Evolutionary conservation across 2,888 invertebrate genomes (phyloP).

Genomic region (Dione vanillae): DNA sequence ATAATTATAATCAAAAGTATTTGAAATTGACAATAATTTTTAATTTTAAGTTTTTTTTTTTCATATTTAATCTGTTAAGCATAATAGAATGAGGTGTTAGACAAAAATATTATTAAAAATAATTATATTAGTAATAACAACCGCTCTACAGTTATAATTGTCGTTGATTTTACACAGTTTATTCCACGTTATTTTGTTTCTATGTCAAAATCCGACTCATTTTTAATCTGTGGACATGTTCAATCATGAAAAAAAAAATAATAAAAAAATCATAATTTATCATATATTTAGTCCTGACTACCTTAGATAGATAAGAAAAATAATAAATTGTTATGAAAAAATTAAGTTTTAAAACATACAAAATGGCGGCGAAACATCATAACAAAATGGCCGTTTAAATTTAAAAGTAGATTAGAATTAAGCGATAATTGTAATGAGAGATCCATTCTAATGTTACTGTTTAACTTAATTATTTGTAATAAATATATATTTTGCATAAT

Average conservation of each 20-base stretch:
- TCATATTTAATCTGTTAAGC: constrained; percentile 32
- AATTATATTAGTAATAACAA: constrained; percentile 39
- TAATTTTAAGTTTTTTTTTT: constrained; percentile 23
- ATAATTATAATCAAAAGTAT: constrained; percentile 28
- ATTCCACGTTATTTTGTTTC: constrained; percentile 37
- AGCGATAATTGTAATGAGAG: constrained; percentile 24
- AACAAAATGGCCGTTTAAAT: constrained; percentile 2
- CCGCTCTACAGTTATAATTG: constrained; percentile 35
- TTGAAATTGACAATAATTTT: constrained; percentile 36
- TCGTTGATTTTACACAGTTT: constrained; percentile 52
- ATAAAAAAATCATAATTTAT: neutral
- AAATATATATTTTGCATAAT: constrained; percentile 51
- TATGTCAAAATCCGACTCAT: constrained; percentile 30
- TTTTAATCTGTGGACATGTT: constrained; percentile 22
- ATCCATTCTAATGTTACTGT: constrained; percentile 36
- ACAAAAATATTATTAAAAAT: neutral
- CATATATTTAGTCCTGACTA: neutral
- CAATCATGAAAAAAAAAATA: neutral
- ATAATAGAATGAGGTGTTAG: constrained; percentile 18
- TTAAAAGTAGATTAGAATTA: constrained; percentile 8
- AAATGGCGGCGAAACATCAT: constrained; percentile 20
- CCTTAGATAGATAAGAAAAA: neutral
- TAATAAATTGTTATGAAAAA: constrained; percentile 2
- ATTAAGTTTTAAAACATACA: neutral
- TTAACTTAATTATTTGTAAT: constrained; percentile 43